Evolutionary conservation across 1,140 invertebrate species (phyloP).

Genomic region (Papilio helenus): DNA sequence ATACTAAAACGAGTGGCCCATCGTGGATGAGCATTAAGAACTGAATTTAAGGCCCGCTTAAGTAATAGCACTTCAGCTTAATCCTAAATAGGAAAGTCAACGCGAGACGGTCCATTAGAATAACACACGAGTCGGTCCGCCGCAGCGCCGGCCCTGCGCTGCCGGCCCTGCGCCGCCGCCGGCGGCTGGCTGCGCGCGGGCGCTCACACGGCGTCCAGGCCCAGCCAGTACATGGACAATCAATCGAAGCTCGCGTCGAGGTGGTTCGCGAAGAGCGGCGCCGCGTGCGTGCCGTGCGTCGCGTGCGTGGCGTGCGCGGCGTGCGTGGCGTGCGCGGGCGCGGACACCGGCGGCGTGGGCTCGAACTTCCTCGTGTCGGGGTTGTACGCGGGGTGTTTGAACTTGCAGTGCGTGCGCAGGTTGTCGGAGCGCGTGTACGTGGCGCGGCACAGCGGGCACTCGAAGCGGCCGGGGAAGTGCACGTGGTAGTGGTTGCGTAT

Average conservation of each 20-base stretch:
- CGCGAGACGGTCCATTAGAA: constrained; percentile 63
- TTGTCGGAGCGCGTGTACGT: constrained; percentile 95
- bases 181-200: constrained; percentile 48
- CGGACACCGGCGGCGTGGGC: constrained; percentile 82
- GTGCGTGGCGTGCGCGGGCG: constrained; percentile 78
- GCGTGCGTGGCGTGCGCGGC: constrained; percentile 58
- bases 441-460: constrained; percentile 93
- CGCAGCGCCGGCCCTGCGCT: constrained; percentile 32
- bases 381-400: constrained; percentile 92
- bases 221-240: constrained; percentile 77
- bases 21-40: constrained; percentile 56
- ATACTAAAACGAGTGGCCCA: constrained; percentile 77
- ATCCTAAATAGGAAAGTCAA: constrained; percentile 77
- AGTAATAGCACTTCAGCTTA: constrained; percentile 82
- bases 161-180: not conserved
- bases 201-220: constrained; percentile 72
- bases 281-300: constrained; percentile 81
- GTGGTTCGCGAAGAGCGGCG: constrained; percentile 78
- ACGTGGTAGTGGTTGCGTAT: constrained; percentile 96
- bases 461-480: constrained; percentile 93
- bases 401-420: constrained; percentile 94
- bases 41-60: constrained; percentile 73
- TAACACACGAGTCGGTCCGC: constrained; percentile 52
- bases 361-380: constrained; percentile 92
- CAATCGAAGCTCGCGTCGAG: constrained; percentile 80